A percentile compares a stretch with the other conserved stretches of the same genome.
phyloP scores from a whole-genome alignment of 2,888 invertebrate genomes.

The Agrotis puta region DNA sequence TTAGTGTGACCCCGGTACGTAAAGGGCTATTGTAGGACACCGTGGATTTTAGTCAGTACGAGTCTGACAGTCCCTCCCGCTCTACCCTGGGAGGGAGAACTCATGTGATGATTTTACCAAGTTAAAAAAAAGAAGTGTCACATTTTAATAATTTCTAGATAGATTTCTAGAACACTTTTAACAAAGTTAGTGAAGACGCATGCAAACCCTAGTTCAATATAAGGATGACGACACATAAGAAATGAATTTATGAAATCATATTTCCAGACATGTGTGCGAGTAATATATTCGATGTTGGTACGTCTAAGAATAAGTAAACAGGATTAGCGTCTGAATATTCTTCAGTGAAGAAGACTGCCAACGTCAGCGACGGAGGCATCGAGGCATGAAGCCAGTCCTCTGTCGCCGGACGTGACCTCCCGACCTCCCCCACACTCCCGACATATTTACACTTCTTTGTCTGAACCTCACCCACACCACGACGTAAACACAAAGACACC shows the following conservation, averaged over 20 bases:
- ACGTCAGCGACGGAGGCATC: conserved; percentile 75
- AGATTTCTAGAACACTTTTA: too few species aligned
- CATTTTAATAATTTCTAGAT: too few species aligned
- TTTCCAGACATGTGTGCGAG: conserved; percentile 1
- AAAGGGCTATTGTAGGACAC: too few species aligned
- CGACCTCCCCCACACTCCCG: conserved; percentile 66
- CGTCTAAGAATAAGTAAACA: conserved; percentile 67
- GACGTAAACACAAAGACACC: conserved; percentile 59
- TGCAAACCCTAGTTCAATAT: background rate
- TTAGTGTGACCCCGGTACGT: too few species aligned
- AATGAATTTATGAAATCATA: conserved; percentile 7
- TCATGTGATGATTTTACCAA: too few species aligned
- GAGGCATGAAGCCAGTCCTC: conserved; percentile 79
- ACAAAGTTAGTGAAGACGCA: too few species aligned
- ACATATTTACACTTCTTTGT: conserved; percentile 80
- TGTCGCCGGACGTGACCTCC: conserved; percentile 78
- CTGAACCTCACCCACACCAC: conserved; percentile 66
- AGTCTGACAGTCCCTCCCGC: too few species aligned
- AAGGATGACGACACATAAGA: background rate
- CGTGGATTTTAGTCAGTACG: too few species aligned
- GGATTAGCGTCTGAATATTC: conserved; percentile 76
- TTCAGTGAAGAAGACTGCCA: conserved; percentile 67
- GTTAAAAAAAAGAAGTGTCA: too few species aligned
- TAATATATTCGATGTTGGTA: conserved; percentile 38
- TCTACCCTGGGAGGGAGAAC: too few species aligned